phyloP scores from a whole-genome alignment of 92 coral and sea anemone genomes.

The Virgularia gustaviana region DNA sequence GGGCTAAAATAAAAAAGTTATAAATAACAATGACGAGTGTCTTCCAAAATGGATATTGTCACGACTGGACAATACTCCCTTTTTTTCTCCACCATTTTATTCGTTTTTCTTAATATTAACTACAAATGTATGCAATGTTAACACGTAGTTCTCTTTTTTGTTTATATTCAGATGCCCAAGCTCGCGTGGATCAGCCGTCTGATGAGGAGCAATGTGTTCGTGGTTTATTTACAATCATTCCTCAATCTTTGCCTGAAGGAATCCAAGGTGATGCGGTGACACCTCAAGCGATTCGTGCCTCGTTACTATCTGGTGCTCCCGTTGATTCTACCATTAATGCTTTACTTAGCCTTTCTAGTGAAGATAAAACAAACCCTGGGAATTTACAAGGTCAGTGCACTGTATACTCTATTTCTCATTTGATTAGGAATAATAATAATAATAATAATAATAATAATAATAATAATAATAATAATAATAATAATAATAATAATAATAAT shows the following conservation, averaged over 20 bases:
- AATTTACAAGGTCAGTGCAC: constrained; percentile 14
- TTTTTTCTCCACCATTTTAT: too few species aligned
- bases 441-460: too few species aligned
- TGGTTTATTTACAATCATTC: constrained; percentile 79
- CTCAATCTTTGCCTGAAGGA: constrained; percentile 66
- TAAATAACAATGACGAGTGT: too few species aligned
- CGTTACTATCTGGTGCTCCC: constrained; percentile 64
- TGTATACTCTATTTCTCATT: not conserved
- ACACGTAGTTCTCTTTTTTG: not conserved
- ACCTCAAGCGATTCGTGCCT: constrained; percentile 36
- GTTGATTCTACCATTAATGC: constrained; percentile 96
- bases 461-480: not conserved
- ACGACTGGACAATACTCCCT: too few species aligned
- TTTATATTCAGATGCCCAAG: constrained; percentile 7
- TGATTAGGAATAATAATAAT: too few species aligned
- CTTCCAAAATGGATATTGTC: too few species aligned
- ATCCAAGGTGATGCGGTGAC: constrained; percentile 40
- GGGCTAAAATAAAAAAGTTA: too few species aligned
- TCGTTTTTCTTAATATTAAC: too few species aligned
- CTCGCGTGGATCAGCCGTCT: constrained; percentile 25
- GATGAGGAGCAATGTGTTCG: constrained; percentile 79
- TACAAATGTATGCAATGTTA: too few species aligned
- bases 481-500: too few species aligned
- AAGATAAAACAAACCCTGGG: constrained; percentile 58
- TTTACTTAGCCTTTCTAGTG: constrained; percentile 74